Conservation (phyloP, 2,888 invertebrate genomes). For the Torymus tubicola region DNA sequence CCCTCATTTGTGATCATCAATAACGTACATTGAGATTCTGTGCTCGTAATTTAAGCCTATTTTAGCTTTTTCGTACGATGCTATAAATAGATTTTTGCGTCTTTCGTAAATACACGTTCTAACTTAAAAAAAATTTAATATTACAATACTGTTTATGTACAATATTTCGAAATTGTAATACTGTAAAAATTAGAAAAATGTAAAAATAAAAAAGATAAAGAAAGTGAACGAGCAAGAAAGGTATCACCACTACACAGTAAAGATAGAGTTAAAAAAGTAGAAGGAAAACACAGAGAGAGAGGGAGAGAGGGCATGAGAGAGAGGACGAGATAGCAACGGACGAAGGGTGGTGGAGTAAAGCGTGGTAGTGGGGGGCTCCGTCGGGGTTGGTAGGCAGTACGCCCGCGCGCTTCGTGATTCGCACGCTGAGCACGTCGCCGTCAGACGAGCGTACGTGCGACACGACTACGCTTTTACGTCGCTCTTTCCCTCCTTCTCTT, state of each 20-base stretch:
- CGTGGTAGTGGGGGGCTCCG: slow-evolving; percentile 46
- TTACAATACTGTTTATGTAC: no score
- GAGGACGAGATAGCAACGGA: slow-evolving; percentile 4
- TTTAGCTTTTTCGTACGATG: no score
- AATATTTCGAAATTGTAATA: no score
- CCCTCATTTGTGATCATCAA: no score
- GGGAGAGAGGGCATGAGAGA: slow-evolving; percentile 19
- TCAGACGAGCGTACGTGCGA: slow-evolving; percentile 77
- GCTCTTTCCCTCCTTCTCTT: slow-evolving; percentile 64
- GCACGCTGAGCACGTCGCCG: slow-evolving; percentile 74
- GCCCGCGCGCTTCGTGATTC: slow-evolving; percentile 56
- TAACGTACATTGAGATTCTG: no score
- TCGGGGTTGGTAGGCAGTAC: slow-evolving; percentile 51
- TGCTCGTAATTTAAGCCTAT: no score
- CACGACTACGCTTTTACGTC: slow-evolving; percentile 77
- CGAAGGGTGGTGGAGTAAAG: slow-evolving; percentile 45
- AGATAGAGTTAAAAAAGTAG: slow-evolving; percentile 27
- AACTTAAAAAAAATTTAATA: no score
- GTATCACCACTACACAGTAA: slow-evolving; percentile 32
- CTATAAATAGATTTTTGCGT: no score
- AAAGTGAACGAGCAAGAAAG: slow-evolving; percentile 37
- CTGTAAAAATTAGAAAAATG: neutral
- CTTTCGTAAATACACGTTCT: no score
- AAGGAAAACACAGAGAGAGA: slow-evolving; percentile 29
- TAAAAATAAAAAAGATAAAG: slow-evolving; percentile 43